These are phyloP conservation scores for Andrena chrysosceles DNA, from an alignment of 2,888 invertebrate species.

Conservation along the genomic window DNA sequence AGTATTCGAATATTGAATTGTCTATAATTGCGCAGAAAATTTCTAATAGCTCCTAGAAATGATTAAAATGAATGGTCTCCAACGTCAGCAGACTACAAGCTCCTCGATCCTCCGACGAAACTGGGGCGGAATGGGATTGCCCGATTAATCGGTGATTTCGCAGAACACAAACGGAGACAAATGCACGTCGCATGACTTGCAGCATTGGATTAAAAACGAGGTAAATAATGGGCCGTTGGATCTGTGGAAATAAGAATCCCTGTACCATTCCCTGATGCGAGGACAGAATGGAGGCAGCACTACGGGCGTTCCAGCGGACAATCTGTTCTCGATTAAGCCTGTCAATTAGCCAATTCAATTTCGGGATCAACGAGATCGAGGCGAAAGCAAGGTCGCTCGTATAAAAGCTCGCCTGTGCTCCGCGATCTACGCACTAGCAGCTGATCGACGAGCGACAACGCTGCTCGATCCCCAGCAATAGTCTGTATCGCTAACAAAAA, in stretches of 20 bases:
- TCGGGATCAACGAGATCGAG: slow-evolving; percentile 64
- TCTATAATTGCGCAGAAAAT: too few species aligned
- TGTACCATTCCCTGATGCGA: slow-evolving; percentile 28
- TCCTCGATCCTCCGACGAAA: too few species aligned
- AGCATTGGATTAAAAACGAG: background rate
- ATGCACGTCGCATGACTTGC: slow-evolving; percentile 24
- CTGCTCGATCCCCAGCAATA: background rate
- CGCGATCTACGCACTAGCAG: slow-evolving; percentile 18
- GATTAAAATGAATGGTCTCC: too few species aligned
- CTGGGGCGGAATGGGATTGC: too few species aligned
- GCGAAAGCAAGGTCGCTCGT: slow-evolving; percentile 20
- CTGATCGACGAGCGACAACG: background rate
- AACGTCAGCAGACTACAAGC: too few species aligned
- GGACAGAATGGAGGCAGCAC: slow-evolving; percentile 43
- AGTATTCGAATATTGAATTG: too few species aligned
- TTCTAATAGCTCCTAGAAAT: too few species aligned
- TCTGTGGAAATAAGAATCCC: background rate
- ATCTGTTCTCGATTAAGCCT: slow-evolving; percentile 68
- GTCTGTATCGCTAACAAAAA: background rate
- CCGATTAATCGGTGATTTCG: background rate
- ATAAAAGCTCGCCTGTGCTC: slow-evolving; percentile 39
- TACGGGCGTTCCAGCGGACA: slow-evolving; percentile 45
- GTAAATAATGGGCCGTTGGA: background rate
- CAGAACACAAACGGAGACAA: background rate
- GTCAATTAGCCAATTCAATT: slow-evolving; percentile 75